These are phyloP conservation scores for Mustela lutreola DNA, from an alignment of 2,113 vertebrate genomes.

Conservation along the genomic window DNA sequence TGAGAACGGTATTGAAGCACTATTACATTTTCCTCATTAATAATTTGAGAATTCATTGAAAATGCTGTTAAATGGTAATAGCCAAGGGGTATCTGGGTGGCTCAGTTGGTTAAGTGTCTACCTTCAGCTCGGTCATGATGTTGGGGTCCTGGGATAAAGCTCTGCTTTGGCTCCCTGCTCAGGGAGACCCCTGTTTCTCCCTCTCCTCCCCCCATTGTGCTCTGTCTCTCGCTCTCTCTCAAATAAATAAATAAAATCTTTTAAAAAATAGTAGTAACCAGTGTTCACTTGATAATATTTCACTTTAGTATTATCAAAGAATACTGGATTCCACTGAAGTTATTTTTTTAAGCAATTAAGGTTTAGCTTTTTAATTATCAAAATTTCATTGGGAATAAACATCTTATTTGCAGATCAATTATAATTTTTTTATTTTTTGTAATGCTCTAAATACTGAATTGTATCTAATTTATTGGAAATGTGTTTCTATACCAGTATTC, in stretches of 20 bases:
- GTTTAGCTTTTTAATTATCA: background rate
- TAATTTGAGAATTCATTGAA: conserved; percentile 28
- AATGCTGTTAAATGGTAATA: background rate
- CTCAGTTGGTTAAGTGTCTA: too few relatives aligned
- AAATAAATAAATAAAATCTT: background rate
- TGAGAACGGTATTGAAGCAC: background rate
- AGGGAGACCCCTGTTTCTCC: too few relatives aligned
- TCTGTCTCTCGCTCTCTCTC: background rate
- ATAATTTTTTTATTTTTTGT: background rate
- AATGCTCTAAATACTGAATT: conserved; percentile 27
- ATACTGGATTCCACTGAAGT: background rate
- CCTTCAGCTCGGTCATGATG: too few relatives aligned
- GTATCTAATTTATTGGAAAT: background rate
- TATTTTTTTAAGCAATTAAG: background rate
- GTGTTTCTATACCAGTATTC: background rate
- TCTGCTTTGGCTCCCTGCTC: too few relatives aligned
- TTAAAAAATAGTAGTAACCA: background rate
- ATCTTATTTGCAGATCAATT: background rate
- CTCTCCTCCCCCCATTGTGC: too few relatives aligned
- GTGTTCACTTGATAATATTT: background rate
- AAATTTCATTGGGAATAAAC: background rate
- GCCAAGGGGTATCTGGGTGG: too few relatives aligned
- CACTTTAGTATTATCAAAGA: background rate
- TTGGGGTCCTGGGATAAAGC: too few relatives aligned
- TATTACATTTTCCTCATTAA: background rate